phyloP scores from a whole-genome alignment of 2,113 vertebrate genomes.

The Poecile atricapillus region DNA sequence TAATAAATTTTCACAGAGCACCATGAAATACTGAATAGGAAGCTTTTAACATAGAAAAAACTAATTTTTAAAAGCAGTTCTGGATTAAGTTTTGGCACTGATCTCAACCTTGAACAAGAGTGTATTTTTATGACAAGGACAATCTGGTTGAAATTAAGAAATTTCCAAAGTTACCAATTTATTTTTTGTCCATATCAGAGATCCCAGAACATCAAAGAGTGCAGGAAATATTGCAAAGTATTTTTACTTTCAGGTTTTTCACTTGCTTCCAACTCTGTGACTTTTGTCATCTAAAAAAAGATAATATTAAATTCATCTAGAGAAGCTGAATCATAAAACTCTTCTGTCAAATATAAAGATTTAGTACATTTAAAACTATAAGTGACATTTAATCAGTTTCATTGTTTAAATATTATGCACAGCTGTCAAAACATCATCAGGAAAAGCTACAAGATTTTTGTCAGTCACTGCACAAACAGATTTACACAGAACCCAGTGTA shows the following conservation, averaged over 20 bases:
- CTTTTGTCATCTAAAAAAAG: not conserved
- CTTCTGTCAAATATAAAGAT: not conserved
- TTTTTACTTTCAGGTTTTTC: not conserved
- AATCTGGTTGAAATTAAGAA: not conserved
- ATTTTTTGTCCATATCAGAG: not conserved
- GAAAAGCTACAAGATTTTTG: not conserved
- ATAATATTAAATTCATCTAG: not conserved
- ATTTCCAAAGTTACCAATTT: not conserved
- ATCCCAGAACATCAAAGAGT: not conserved
- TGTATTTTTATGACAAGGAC: not conserved
- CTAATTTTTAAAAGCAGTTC: not conserved
- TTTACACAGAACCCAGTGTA: not conserved
- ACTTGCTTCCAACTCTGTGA: not conserved
- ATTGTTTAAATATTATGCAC: constrained; percentile 17
- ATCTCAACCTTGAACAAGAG: not conserved
- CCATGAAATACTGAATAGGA: not conserved
- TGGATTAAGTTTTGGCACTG: not conserved
- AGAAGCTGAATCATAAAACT: not conserved
- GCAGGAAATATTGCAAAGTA: not conserved
- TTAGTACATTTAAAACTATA: not conserved
- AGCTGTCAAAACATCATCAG: not conserved
- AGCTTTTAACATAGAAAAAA: not conserved
- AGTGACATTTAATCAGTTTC: not conserved
- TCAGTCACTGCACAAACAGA: not conserved
- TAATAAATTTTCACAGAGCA: not conserved